Base-by-base conservation (phyloP, 2,113 vertebrate genomes). In the Phainopepla nitens region DNA sequence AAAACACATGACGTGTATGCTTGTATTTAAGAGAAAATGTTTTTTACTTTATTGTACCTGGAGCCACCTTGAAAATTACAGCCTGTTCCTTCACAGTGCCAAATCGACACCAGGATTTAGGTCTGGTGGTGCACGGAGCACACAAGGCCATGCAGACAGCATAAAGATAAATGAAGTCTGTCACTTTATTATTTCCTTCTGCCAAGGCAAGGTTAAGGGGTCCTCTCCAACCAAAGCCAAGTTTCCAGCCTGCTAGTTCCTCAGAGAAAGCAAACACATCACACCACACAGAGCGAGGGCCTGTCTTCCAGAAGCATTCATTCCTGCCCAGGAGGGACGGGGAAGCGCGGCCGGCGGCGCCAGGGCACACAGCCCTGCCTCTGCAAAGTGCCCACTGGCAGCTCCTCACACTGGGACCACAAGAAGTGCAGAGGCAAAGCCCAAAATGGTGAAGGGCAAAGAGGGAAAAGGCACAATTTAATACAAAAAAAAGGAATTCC, bases 131-230 rank as follows among this genome's bases (percentile, higher is more conserved):
- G 6, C 14, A 82, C 0, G 0, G 85, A 88, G 87, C 72, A 64
- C 85, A 78, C 0, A 2, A 95, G 90, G 93, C 82, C 85, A 83
- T 0, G n/a, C 92, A 76, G 27, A 53, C 64, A 87, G 76, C 51
- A 53, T 21, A 68, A 95, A 93, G 94, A 94, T 54, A 96, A 96
- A 96, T 93, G 85, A 96, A 88, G 92, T 62, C 54, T 95, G 88
- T 90, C 93, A 90, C 93, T 94, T 95, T 92, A 95, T 93, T 94
- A 89, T 86, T 93, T 96, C 82, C 85, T 56, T 73, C 90, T 95
- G 96, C 96, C 92, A 92, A 96, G 82, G 76, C 72, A 90, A 94
- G 93, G 88, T 93, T 88, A 93, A 88, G 56, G 93, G 93, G 90
- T 96, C 90, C 75, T 64, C 71, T 60, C 82, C 62, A 88, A 56